Evolutionary conservation across 1,140 invertebrate species (phyloP), one percentile per base, ranked within the genome.

Genomic region (Linepithema humile): DNA sequence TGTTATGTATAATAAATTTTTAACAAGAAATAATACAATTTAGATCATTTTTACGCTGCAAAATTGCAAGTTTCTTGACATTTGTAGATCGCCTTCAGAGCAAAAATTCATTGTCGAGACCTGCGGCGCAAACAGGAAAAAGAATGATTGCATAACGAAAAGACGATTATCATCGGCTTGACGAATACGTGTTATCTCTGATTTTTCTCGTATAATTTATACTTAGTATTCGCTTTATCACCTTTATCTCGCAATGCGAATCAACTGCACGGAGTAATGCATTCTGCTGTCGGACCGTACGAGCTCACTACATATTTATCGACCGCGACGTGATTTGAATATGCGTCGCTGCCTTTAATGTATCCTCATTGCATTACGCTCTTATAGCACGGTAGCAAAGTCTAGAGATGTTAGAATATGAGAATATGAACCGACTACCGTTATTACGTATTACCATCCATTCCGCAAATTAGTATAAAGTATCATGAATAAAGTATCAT

Each of bases 241-340:
- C 17, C 35, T 78, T 78, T 69, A 80, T 69, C 64, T 80, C 35
- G 45, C 48, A 78, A 50, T 55, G 48, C 45, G 75, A 80, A 53
- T 80, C 48, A 80, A 69, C 45, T 48, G 55, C 75, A 69, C 43
- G 45, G 35, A 43, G 45, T 78, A 65, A 53, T 53, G 17, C 59
- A 53, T 67, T 53, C 53, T 69, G 55, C 59, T 69, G 62, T 38
- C 62, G 57, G 32, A 26, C 23, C 35, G 48, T 80, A 53, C 38
- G 45, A 55, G 62, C 64, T 53, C 64, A 32, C 75, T 69, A 80
- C 64, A 69, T 80, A 80, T 80, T 80, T 80, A 80, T 80, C 75
- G 75, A 80, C 62, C 75, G 62, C 75, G 48, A 80, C 75, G 64
- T 80, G 75, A 80, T 80, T 80, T 80, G 75, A 80, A 80, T 80